Evolutionary conservation across 35 echinoderm and acorn worm genomes (phyloP).

Genomic region (Anneissia japonica): DNA sequence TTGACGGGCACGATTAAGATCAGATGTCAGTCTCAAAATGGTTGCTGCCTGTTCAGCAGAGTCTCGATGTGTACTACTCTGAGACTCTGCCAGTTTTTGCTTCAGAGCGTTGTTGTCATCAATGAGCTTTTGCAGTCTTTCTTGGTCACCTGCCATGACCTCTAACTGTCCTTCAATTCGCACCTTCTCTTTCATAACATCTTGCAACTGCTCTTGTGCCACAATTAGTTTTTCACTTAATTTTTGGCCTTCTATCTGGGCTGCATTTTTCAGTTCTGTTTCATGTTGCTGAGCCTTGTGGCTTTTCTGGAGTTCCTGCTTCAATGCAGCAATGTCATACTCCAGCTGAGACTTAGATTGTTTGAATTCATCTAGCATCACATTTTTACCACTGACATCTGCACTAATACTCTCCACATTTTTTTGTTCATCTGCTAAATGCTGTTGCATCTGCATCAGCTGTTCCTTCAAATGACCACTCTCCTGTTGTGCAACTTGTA

Average conservation of each 20-base stretch:
- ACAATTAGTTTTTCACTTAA: conserved; percentile 31
- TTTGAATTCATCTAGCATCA: conserved; percentile 43
- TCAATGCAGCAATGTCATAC: conserved; percentile 15
- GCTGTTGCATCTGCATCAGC: conserved; percentile 39
- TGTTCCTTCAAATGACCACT: conserved; percentile 39
- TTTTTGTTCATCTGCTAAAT: conserved; percentile 56
- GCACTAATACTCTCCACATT: conserved; percentile 45
- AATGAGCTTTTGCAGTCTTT: conserved; percentile 50
- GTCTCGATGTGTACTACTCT: conserved; percentile 68
- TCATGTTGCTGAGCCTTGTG: conserved; percentile 13
- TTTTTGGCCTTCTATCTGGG: conserved; percentile 34
- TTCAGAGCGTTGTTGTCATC: conserved; percentile 71
- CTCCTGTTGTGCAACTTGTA: conserved; percentile 49
- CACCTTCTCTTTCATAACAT: conserved; percentile 64
- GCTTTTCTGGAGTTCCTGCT: conserved; percentile 13
- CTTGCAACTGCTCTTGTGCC: conserved; percentile 60
- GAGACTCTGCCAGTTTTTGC: conserved; percentile 61
- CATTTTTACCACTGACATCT: conserved; percentile 39
- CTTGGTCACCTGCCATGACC: conserved; percentile 70
- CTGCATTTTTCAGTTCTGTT: conserved; percentile 15
- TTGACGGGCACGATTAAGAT: conserved; percentile 63
- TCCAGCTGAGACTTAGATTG: conserved; percentile 31
- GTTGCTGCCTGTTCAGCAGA: conserved; percentile 72
- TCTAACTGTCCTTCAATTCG: conserved; percentile 90
- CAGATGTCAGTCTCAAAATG: conserved; percentile 45